phyloP scores from a whole-genome alignment of 2,113 vertebrate species.

The Emydura subglobosa region DNA sequence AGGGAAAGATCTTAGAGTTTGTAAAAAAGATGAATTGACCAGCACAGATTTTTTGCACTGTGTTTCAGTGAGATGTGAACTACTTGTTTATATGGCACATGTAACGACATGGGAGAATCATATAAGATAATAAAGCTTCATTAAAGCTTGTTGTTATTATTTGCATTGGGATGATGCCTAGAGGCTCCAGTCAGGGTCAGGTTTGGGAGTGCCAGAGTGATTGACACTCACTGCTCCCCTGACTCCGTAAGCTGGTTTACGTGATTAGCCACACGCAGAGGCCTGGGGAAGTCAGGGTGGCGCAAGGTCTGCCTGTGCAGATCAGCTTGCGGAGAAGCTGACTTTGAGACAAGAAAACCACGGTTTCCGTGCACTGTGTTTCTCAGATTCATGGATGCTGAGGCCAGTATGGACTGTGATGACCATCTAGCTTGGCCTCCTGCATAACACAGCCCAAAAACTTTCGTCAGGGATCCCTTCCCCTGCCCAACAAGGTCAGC shows the following conservation, averaged over 20 bases:
- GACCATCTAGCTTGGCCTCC: too few relatives aligned
- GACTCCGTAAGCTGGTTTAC: not conserved
- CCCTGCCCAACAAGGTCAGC: too few relatives aligned
- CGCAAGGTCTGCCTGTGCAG: not conserved
- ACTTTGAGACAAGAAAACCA: not conserved
- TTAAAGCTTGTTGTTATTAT: not conserved
- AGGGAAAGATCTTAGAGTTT: not conserved
- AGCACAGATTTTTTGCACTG: not conserved
- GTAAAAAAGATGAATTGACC: not conserved
- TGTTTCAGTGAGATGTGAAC: not conserved
- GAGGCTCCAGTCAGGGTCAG: not conserved
- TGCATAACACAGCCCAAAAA: too few relatives aligned
- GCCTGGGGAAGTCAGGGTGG: not conserved
- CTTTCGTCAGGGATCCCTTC: too few relatives aligned
- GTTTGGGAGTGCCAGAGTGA: not conserved
- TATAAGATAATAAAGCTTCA: not conserved
- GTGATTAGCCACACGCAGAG: not conserved
- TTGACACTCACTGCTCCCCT: not conserved
- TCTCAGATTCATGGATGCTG: not conserved
- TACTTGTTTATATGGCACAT: not conserved
- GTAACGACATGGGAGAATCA: not conserved
- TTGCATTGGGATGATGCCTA: not conserved
- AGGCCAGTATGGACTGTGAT: not conserved
- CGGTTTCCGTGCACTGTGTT: not conserved
- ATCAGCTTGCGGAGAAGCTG: not conserved